phyloP scores from a whole-genome alignment of 1,140 invertebrate genomes.

The Drosophila pseudoananassae region DNA sequence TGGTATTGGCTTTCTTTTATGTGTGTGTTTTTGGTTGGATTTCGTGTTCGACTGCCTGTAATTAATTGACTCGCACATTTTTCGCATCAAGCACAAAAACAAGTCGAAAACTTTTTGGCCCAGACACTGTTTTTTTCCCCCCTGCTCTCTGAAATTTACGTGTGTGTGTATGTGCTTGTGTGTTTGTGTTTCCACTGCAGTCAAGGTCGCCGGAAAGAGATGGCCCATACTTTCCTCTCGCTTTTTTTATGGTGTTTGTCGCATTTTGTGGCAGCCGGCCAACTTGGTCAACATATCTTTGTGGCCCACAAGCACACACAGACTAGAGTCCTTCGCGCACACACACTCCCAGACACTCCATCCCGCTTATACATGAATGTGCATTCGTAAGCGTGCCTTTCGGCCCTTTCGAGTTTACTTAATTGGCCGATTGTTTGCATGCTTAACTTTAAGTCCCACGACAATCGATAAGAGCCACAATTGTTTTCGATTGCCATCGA shows the following conservation, averaged over 20 bases:
- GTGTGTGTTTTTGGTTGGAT: background rate
- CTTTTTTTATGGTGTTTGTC: constrained; percentile 18
- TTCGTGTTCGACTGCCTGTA: constrained; percentile 55
- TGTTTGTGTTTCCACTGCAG: constrained; percentile 37
- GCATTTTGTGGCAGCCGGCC: constrained; percentile 48
- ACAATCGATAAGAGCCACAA: constrained; percentile 6
- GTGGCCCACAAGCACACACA: constrained; percentile 3
- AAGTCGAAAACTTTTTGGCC: constrained; percentile 48
- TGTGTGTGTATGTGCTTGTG: no score
- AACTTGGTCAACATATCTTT: constrained; percentile 48
- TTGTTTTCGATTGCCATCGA: constrained; percentile 6
- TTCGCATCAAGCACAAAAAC: constrained; percentile 63
- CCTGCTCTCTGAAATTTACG: background rate
- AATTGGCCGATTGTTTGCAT: constrained; percentile 11
- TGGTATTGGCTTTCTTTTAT: background rate
- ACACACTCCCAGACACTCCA: background rate
- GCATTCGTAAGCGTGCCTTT: constrained; percentile 2
- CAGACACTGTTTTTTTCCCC: constrained; percentile 11
- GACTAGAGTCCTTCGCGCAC: background rate
- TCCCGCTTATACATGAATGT: background rate
- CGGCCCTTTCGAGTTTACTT: constrained; percentile 5
- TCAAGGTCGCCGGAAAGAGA: constrained; percentile 56
- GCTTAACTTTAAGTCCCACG: constrained; percentile 7
- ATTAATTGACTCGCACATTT: constrained; percentile 77
- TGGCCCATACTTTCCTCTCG: constrained; percentile 8